Base-by-base conservation (phyloP, 2,888 invertebrate genomes). In the Syritta pipiens region DNA sequence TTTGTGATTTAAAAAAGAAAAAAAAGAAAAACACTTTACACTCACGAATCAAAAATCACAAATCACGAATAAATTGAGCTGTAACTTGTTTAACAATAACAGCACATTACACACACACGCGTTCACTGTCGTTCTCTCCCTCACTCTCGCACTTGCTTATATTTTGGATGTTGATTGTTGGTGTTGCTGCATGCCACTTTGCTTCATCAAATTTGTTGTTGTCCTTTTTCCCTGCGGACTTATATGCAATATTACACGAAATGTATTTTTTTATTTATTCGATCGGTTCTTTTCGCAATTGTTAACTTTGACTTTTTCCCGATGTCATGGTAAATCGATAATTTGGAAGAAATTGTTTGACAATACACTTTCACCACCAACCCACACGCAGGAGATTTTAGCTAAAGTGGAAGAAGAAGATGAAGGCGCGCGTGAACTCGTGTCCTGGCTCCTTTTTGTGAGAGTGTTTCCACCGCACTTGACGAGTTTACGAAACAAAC, bases 271-370 rank as follows among this genome's bases (percentile, higher is more conserved):
- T 30, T 57, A 57, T 57, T 28, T 42, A 42, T 20, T 28, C 20
- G 19, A 30, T n/a, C 7, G 7, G 14, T 49, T 30, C 20, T 28
- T 28, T n/a, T n/a, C n/a, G n/a, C n/a, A 57, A 19, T 10, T 42
- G n/a, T 40, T 10, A 44, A 46, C 17, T 10, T 35, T n/a, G 14
- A 32, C 32, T 35, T 20, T 22, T 24, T n/a, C 24, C 4, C 22
- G 46, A 59, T 28, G 62, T 62, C 62, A 53, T 32, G 63, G 10
- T 53, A 10, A 44, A 42, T 42, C 53, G 53, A 53, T 49, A 40
- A 20, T 19, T n/a, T n/a, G 17, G 46, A 9, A 20, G 48, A 44
- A 48, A 37, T 19, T 4, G 30, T 30, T 53, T 44, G 46, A 67
- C 46, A 48, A 55, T n/a, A n/a, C n/a, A n/a, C 37, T 55, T 55